Evolutionary conservation across 2,797 vertebrate species (phyloP).

Genomic region (Anolis apletophallus): DNA sequence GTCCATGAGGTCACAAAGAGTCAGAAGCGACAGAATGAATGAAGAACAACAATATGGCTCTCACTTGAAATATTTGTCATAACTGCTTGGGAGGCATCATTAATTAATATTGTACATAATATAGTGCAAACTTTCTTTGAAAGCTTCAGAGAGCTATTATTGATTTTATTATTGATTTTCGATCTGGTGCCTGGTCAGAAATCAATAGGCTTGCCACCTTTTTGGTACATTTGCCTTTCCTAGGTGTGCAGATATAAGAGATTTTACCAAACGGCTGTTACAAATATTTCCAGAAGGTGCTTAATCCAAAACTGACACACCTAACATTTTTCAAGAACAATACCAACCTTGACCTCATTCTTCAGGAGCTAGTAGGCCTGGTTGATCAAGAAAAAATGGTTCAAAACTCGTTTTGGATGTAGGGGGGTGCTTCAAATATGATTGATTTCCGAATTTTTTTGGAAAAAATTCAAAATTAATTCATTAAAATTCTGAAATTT

Average conservation of each 20-base stretch:
- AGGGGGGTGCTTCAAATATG: no score
- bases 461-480: no score
- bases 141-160: not conserved
- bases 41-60: not conserved
- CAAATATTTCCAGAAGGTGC: conserved; percentile 19
- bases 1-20: no score
- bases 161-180: conserved; percentile 42
- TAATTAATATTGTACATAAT: conserved; percentile 48
- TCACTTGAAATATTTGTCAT: conserved; percentile 45
- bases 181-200: conserved; percentile 35
- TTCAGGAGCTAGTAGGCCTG: not conserved
- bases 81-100: conserved; percentile 37
- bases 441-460: no score
- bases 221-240: conserved; percentile 22
- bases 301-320: conserved; percentile 30
- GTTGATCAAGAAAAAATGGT: no score
- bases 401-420: no score
- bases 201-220: conserved; percentile 51
- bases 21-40: no score
- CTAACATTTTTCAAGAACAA: not conserved
- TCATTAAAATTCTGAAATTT: no score
- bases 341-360: conserved; percentile 3
- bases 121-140: conserved; percentile 36
- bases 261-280: conserved; percentile 28
- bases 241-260: conserved; percentile 33